Base-by-base conservation (phyloP, 2,888 invertebrate species). In the Eucera pruinosa region DNA sequence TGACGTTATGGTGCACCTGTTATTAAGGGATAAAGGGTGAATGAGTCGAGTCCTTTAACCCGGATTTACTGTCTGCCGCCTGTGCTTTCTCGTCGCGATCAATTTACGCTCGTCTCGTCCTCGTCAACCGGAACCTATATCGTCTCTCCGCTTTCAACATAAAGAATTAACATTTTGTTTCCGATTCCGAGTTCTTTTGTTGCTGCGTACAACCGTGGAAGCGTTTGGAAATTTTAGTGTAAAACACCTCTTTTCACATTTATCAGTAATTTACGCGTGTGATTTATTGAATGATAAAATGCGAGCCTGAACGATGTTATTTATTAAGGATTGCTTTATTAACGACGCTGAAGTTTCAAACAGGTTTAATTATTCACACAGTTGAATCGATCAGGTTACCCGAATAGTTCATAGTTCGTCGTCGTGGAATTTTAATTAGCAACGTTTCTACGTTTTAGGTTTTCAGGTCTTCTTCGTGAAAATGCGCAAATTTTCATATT, bases 1-100 rank as follows among this genome's bases (percentile, higher is more conserved):
- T 67, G 74, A 74, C 86, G 80, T 82, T 82, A 83, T 83, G 85
- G 82, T 82, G 77, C 81, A 62, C 72, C 58, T 48, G 67, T 72
- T 82, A 83, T 83, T 82, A 84, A 65, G 72, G 75, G 79, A 76
- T 57, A 70, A 54, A 50, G 61, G 5, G 23, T 39, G 65, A 81
- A 78, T 60, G 64, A 72, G 7, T 13, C 52, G 52, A 83, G 84
- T 85, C 78, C 81, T 87, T 89, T 88, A 88, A 89, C 84, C 81
- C 77, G 83, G 81, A 89, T 86, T 88, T 88, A 89, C 84, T 69
- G 77, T 47, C 48, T 6, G 41, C 11, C 3, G 36, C 18, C 30
- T n/a, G 23, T 70, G 25, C 23, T 13, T 68, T 52, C 33, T 54
- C 68, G 52, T 68, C 27, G 25, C 5, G 41, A 23, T 47, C 68